These are phyloP conservation scores for Pycnomerus fuliginosus DNA, from an alignment of 2,888 invertebrate genomes.

Conservation along the genomic window DNA sequence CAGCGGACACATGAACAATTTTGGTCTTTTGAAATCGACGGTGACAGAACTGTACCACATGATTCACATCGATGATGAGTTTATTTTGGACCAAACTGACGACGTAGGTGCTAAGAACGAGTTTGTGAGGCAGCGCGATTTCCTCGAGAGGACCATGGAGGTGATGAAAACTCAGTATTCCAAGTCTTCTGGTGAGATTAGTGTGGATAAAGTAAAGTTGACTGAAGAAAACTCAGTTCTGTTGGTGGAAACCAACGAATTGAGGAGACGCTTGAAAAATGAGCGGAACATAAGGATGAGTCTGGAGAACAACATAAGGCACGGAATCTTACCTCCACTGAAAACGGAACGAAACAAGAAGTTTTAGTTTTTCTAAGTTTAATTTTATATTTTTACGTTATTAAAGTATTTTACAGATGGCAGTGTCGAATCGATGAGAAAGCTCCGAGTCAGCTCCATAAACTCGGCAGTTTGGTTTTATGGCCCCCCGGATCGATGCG, in stretches of 20 bases:
- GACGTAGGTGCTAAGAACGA: slow-evolving; percentile 74
- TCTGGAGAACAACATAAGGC: no score
- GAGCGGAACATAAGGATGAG: no score
- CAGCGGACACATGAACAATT: slow-evolving; percentile 76
- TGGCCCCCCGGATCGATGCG: no score
- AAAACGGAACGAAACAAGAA: no score
- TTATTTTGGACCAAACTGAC: slow-evolving; percentile 64
- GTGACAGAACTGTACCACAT: slow-evolving; percentile 66
- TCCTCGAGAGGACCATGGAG: slow-evolving; percentile 69
- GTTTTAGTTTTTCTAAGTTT: no score
- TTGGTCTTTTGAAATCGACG: slow-evolving; percentile 60
- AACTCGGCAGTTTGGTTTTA: no score
- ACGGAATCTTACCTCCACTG: no score
- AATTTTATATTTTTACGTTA: no score
- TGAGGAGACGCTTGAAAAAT: slow-evolving; percentile 68
- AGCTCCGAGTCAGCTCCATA: no score
- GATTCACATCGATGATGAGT: slow-evolving; percentile 70
- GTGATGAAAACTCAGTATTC: slow-evolving; percentile 31
- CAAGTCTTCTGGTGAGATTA: slow-evolving; percentile 42
- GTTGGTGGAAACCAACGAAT: slow-evolving; percentile 73
- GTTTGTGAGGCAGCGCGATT: slow-evolving; percentile 77
- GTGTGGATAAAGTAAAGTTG: slow-evolving; percentile 49
- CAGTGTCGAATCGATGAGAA: no score
- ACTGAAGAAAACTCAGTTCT: slow-evolving; percentile 74
- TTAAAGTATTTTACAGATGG: no score